These are phyloP conservation scores for Rhagoletis pomonella DNA, from an alignment of 1,140 invertebrate genomes.

Conservation along the genomic window DNA sequence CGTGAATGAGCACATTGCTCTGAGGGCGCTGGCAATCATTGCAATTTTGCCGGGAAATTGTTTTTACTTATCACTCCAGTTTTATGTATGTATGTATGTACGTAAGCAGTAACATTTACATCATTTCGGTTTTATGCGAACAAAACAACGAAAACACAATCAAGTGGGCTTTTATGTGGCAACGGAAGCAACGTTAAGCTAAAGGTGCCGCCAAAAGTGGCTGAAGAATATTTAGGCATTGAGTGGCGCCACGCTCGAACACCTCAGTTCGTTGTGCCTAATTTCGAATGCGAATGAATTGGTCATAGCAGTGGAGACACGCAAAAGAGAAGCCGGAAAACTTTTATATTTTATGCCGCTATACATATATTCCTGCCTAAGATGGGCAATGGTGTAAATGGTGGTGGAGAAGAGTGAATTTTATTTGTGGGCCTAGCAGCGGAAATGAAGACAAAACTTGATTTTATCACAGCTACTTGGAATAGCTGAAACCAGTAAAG, in stretches of 20 bases:
- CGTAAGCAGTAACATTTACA: constrained; percentile 21
- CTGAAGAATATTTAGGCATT: constrained; percentile 42
- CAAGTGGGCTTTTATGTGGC: constrained; percentile 42
- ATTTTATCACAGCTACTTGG: constrained; percentile 20
- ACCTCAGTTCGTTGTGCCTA: constrained; percentile 45
- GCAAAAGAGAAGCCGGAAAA: background rate
- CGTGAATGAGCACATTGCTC: background rate
- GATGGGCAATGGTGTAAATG: background rate
- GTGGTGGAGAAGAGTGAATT: background rate
- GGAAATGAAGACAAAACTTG: constrained; percentile 38
- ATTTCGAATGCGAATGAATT: constrained; percentile 42
- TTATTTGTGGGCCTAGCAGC: background rate
- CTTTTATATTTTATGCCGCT: background rate
- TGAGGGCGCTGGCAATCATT: constrained; percentile 28
- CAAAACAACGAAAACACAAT: constrained; percentile 35
- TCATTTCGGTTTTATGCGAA: constrained; percentile 34
- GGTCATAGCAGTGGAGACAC: background rate
- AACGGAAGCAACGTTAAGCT: background rate
- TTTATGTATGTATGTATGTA: background rate
- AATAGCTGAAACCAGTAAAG: background rate
- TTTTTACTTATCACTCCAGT: constrained; percentile 43
- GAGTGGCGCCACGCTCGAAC: constrained; percentile 39
- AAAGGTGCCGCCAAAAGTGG: constrained; percentile 22
- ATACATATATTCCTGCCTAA: background rate
- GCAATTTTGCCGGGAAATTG: constrained; percentile 33